A percentile compares a stretch with the other conserved stretches of the same genome.
Conservation (phyloP, 2,113 vertebrate species). For the Probosciger aterrimus region DNA sequence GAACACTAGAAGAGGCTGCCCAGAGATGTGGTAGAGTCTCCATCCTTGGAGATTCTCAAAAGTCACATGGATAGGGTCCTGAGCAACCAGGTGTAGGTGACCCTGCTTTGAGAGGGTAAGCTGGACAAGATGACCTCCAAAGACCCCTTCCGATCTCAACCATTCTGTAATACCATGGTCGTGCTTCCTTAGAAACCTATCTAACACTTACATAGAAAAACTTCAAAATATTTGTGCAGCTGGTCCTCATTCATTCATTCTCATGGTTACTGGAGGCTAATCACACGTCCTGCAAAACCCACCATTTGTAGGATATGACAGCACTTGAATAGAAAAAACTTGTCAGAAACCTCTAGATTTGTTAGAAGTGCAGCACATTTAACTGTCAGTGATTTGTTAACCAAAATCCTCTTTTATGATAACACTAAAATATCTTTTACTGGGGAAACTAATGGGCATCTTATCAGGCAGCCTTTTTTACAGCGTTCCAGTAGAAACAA, state of each 20-base stretch:
- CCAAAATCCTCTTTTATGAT: not conserved
- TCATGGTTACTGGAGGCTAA: not conserved
- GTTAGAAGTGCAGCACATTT: accelerated
- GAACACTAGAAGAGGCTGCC: not conserved
- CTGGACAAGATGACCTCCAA: not conserved
- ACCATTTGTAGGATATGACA: not conserved
- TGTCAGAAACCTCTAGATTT: not conserved
- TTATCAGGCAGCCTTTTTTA: not conserved
- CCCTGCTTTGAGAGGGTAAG: not conserved
- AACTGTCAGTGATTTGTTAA: not conserved
- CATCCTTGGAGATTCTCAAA: not conserved
- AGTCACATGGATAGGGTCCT: not conserved
- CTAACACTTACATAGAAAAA: not conserved
- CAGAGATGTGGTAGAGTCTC: not conserved
- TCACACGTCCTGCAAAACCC: not conserved
- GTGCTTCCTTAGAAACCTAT: not conserved
- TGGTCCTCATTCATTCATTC: not conserved
- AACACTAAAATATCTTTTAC: not conserved
- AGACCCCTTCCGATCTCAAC: not conserved
- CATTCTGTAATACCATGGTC: not conserved
- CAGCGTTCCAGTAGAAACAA: not conserved
- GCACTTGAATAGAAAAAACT: not conserved
- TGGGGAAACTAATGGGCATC: not conserved
- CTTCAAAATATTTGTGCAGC: not conserved
- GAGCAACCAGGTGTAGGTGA: not conserved